Conservation (phyloP, 1,140 invertebrate genomes). For the Drosophila aff. region DNA sequence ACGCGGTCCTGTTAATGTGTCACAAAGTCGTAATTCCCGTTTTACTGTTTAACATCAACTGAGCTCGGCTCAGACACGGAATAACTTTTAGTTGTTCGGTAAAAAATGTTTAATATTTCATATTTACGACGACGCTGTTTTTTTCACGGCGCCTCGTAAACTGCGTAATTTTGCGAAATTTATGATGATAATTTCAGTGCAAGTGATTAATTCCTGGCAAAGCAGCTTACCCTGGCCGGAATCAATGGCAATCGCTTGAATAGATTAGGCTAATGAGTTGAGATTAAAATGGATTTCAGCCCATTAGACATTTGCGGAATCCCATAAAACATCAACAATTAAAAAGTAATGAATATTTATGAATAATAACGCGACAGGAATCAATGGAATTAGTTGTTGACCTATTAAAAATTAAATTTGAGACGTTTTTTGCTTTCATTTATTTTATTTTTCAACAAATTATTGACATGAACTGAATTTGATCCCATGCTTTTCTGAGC, state of each 20-base stretch:
- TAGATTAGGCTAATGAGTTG: constrained; percentile 2
- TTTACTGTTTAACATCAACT: constrained; percentile 56
- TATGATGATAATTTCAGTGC: constrained; percentile 25
- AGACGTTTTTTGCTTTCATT: background rate
- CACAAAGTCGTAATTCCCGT: constrained; percentile 59
- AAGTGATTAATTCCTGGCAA: constrained; percentile 8
- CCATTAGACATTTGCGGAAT: background rate
- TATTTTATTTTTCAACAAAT: background rate
- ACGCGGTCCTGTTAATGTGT: constrained; percentile 48
- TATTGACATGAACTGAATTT: background rate
- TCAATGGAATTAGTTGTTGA: background rate
- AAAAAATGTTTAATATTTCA: constrained; percentile 38
- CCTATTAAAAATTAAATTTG: background rate
- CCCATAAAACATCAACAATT: background rate
- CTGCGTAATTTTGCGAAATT: constrained; percentile 5
- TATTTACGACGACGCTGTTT: constrained; percentile 14
- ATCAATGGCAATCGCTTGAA: constrained; percentile 4
- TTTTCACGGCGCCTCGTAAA: constrained; percentile 17
- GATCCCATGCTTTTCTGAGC: background rate
- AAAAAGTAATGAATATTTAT: constrained; percentile 7
- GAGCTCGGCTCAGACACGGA: constrained; percentile 38
- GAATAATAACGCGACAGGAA: background rate
- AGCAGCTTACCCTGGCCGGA: background rate
- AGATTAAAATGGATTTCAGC: constrained; percentile 4
- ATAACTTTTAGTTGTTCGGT: constrained; percentile 53